Conservation (phyloP, 1,140 invertebrate species). For the Pseudomyrmex cubaensis region DNA sequence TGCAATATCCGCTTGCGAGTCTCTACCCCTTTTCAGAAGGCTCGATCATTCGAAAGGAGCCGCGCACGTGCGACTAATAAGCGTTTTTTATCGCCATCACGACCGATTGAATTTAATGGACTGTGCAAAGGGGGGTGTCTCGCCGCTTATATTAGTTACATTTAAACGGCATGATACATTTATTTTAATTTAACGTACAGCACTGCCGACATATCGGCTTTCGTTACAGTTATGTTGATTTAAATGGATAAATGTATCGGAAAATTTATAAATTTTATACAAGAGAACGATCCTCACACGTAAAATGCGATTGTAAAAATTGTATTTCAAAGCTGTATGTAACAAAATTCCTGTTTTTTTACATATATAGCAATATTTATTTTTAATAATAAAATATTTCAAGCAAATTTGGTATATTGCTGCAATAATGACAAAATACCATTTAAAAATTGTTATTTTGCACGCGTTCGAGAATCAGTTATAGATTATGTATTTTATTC, state of each 20-base stretch:
- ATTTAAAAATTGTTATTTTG: conserved; percentile 37
- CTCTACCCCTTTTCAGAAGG: conserved; percentile 50
- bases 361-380: conserved; percentile 40
- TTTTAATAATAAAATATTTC: conserved; percentile 67
- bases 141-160: conserved; percentile 59
- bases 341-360: conserved; percentile 15
- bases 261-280: conserved; percentile 60
- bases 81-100: conserved; percentile 66
- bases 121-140: conserved; percentile 4
- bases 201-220: conserved; percentile 2
- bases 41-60: conserved; percentile 53
- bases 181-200: conserved; percentile 48
- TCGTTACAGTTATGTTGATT: conserved; percentile 44
- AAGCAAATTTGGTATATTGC: background rate
- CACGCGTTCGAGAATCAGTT: background rate
- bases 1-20: conserved; percentile 60
- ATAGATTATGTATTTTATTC: background rate
- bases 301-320: conserved; percentile 39
- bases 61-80: conserved; percentile 72
- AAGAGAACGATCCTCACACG: conserved; percentile 31
- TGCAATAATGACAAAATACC: conserved; percentile 29
- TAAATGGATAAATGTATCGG: conserved; percentile 55
- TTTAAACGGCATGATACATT: conserved; percentile 48
- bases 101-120: conserved; percentile 60
- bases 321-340: conserved; percentile 20